phyloP scores from a whole-genome alignment of 2,888 invertebrate genomes.

The Galerucella calmariensis region DNA sequence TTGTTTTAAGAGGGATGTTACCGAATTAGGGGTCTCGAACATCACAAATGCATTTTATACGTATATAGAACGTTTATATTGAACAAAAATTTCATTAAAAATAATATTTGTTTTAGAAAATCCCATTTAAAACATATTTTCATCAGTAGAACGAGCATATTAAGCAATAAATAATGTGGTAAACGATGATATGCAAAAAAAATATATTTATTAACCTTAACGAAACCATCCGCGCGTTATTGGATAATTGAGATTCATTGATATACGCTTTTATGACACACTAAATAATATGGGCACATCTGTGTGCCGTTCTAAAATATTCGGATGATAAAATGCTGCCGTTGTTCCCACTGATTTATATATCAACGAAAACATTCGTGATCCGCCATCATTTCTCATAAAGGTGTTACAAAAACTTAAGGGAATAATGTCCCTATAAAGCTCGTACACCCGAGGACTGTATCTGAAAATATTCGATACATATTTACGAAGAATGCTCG shows the following conservation, averaged over 20 bases:
- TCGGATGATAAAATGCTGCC: neutral
- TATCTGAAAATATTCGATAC: neutral
- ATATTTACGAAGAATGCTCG: no score
- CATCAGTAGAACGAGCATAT: no score
- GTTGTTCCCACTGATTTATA: neutral
- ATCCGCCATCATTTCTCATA: neutral
- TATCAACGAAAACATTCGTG: slow-evolving; percentile 6
- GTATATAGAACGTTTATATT: no score
- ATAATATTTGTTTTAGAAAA: no score
- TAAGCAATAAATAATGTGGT: neutral
- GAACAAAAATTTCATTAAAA: no score
- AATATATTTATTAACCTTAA: neutral
- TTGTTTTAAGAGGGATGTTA: neutral
- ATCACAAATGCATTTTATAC: neutral
- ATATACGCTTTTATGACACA: slow-evolving; percentile 1
- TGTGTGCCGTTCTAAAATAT: neutral
- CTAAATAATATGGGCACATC: slow-evolving; percentile 5
- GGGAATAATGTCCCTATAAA: neutral
- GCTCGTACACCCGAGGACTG: neutral
- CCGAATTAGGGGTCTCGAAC: neutral
- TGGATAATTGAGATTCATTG: slow-evolving; percentile 3
- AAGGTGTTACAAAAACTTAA: slow-evolving; percentile 4
- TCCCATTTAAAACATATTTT: no score
- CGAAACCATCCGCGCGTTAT: neutral
- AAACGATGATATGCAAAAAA: neutral